These are phyloP conservation scores for Drosophila hydei DNA, from an alignment of 1,140 invertebrate species.

Conservation along the genomic window DNA sequence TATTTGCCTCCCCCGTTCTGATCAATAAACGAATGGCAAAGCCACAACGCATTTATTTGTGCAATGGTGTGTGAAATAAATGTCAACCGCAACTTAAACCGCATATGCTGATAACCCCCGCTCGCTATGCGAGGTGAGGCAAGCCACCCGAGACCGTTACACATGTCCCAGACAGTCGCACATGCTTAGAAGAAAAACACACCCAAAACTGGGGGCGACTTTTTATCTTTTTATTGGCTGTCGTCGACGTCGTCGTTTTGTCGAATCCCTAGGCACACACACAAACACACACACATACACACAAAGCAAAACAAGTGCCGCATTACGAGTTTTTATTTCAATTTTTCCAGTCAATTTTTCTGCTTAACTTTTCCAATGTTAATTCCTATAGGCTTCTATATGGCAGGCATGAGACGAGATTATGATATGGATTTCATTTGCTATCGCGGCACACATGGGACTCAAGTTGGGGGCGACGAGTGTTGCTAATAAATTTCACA, in stretches of 20 bases:
- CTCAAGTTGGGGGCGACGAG: conserved; percentile 14
- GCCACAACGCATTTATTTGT: conserved; percentile 80
- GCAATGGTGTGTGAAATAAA: conserved; percentile 79
- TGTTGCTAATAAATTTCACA: conserved; percentile 78
- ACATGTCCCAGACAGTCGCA: conserved; percentile 44
- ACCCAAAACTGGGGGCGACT: conserved; percentile 25
- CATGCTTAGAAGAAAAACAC: conserved; percentile 31
- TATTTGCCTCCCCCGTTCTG: background rate
- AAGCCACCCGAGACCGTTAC: conserved; percentile 56
- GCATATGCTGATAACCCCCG: conserved; percentile 71
- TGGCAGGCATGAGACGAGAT: conserved; percentile 29
- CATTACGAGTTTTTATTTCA: conserved; percentile 53
- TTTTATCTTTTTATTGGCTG: conserved; percentile 80
- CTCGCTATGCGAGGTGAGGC: conserved; percentile 9
- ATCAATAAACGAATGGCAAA: conserved; percentile 54
- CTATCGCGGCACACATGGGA: conserved; percentile 27
- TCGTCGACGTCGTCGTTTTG: conserved; percentile 26
- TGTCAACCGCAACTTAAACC: conserved; percentile 82
- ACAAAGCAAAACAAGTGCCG: conserved; percentile 49
- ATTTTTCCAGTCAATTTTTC: conserved; percentile 48
- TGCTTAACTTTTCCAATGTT: conserved; percentile 21
- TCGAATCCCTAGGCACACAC: conserved; percentile 38
- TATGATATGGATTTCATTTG: conserved; percentile 23
- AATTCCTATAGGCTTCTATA: conserved; percentile 37
- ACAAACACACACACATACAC: background rate